Conservation (phyloP, 2,113 vertebrate species). For the Lichenostomus cassidix region DNA sequence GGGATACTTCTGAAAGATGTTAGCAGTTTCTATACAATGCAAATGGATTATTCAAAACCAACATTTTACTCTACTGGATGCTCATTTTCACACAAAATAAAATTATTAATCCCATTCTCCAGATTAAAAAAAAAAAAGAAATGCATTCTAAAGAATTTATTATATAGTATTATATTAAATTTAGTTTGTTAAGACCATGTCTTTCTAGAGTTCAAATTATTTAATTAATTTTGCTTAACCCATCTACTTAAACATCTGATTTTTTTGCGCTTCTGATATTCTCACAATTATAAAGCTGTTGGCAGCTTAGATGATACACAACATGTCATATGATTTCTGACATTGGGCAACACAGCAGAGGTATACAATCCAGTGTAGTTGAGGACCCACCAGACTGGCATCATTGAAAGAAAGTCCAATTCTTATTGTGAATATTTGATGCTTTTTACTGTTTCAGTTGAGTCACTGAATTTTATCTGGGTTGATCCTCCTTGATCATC, state of each 20-base stretch:
- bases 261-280: background rate
- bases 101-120: background rate
- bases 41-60: background rate
- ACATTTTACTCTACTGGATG: background rate
- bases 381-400: background rate
- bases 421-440: background rate
- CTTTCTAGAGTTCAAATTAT: background rate
- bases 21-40: background rate
- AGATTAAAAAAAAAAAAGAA: background rate
- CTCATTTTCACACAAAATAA: background rate
- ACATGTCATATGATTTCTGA: background rate
- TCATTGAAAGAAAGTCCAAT: accelerated
- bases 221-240: background rate
- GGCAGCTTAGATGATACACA: background rate
- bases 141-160: background rate
- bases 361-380: accelerated
- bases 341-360: background rate
- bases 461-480: background rate
- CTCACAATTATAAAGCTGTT: background rate
- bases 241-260: background rate
- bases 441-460: background rate
- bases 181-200: background rate
- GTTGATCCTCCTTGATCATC: background rate
- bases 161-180: background rate
- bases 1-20: background rate